Base-by-base conservation (phyloP, 2,113 vertebrate species). In the Notothenia coriiceps region DNA sequence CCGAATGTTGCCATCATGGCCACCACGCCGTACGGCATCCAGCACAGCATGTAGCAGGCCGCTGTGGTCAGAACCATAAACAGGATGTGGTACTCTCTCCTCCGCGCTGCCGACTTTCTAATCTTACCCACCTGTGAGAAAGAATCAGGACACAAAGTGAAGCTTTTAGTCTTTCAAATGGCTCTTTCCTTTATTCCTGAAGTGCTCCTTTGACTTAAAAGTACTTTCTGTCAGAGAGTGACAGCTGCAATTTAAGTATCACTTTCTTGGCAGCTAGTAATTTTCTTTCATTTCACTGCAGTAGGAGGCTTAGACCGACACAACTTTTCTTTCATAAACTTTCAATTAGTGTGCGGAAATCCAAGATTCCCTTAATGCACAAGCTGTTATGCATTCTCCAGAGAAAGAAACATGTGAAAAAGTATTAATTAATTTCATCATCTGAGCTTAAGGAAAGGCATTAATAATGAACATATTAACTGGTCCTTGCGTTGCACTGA, bases 1-100 rank as follows among this genome's bases (percentile, higher is more conserved):
- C 95, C 96, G 71, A 96, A 97, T 0, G 95, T 96, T 8, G 95
- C 95, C 89, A 97, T 94, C 77, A 97, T 86, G 64, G 95, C 95
- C 86, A 96, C 93, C 17, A 96, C 88, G 11, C 96, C 95, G 4
- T 96, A 97, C 0, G 96, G 96, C 89, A 95, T 95, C 96, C 95
- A 97, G 65, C 96, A 97, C 80, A 97, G 44, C 22, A 96, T 65
- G 10, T 95, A 96, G 77, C 96, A 96, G 63, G 93, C 93, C 22
- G 95, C 94, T 10, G 95, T 95, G 17, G 95, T 94, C 82, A 96
- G 87, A 44, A 97, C 95, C 96, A 96, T 96, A 73, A 95, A 95
- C 55, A 97, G 91, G 13, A 97, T 94, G 5, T 90, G 95, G 87
- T 93, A 96, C 83, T 97, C 96, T 49, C 96, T 92, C 84, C 87